Percentiles rank a stretch among this genome's conserved stretches.
Evolutionary conservation across 1,140 invertebrate species (phyloP).

Genomic region (Brachionus angularis): DNA sequence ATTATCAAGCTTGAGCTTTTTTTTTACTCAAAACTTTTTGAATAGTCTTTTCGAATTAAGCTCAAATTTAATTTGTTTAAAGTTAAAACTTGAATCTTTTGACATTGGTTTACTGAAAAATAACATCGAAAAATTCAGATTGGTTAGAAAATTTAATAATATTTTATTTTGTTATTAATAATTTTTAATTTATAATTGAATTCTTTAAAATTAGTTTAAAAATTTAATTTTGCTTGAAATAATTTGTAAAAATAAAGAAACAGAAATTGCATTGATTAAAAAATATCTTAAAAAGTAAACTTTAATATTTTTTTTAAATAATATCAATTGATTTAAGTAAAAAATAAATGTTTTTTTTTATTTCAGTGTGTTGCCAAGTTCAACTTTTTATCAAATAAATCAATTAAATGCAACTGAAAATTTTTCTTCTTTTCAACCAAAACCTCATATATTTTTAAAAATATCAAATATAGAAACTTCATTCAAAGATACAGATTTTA

Average conservation of each 20-base stretch:
- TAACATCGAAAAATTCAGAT: not conserved
- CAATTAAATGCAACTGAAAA: not conserved
- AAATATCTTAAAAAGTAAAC: constrained; percentile 19
- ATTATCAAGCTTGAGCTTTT: not conserved
- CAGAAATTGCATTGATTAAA: constrained; percentile 21
- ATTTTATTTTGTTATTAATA: no score
- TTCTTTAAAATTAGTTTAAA: no score
- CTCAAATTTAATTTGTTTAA: not conserved
- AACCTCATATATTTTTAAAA: not conserved
- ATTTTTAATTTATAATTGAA: no score
- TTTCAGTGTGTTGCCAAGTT: not conserved
- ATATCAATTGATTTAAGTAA: not conserved
- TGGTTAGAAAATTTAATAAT: no score
- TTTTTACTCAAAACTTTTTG: constrained; percentile 2
- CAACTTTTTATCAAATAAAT: constrained; percentile 22
- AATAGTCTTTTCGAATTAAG: not conserved
- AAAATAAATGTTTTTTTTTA: not conserved
- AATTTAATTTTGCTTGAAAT: not conserved
- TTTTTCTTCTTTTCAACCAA: not conserved
- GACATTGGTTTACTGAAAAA: not conserved
- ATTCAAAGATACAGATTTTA: not conserved
- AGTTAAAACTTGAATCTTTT: constrained; percentile 14
- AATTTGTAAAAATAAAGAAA: constrained; percentile 25
- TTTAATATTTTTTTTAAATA: no score
- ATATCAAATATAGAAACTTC: not conserved